phyloP scores from a whole-genome alignment of 1,140 invertebrate species.

The Neomicropteryx cornuta region DNA sequence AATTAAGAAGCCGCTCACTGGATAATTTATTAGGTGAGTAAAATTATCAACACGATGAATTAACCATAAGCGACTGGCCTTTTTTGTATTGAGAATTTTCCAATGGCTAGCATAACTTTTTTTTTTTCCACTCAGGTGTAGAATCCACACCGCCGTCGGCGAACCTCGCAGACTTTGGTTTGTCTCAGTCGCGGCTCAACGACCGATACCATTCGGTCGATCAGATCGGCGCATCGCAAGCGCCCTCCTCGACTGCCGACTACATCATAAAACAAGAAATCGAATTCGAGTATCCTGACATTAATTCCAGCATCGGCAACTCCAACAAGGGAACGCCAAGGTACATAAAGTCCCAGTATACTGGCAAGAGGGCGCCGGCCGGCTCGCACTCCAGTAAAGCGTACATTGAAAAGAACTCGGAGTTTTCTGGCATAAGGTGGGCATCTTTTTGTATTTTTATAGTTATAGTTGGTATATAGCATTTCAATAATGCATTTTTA shows the following conservation, averaged over 20 bases:
- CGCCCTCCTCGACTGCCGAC: slow-evolving; percentile 35
- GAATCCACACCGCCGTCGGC: slow-evolving; percentile 37
- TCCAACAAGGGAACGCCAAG: slow-evolving; percentile 56
- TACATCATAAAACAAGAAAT: slow-evolving; percentile 48
- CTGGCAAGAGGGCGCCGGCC: slow-evolving; percentile 57
- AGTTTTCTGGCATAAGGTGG: slow-evolving; percentile 55
- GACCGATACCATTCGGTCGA: slow-evolving; percentile 80
- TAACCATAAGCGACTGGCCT: no score
- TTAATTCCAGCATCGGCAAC: slow-evolving; percentile 45
- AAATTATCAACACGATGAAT: no score
- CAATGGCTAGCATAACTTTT: no score
- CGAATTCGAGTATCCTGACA: slow-evolving; percentile 57
- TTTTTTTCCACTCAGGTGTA: no score
- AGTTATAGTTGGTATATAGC: no score
- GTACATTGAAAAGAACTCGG: slow-evolving; percentile 68
- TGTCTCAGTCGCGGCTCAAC: slow-evolving; percentile 75
- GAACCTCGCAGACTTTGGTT: slow-evolving; percentile 55
- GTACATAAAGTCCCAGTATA: slow-evolving; percentile 78
- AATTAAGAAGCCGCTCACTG: slow-evolving; percentile 66
- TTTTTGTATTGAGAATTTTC: no score
- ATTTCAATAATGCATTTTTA: no score
- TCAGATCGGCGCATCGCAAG: slow-evolving; percentile 45
- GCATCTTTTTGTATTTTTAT: slow-evolving; percentile 3
- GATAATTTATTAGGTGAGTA: slow-evolving; percentile 64
- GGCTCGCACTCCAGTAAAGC: slow-evolving; percentile 78